phyloP scores from a whole-genome alignment of 2,888 invertebrate genomes.

The Agonopterix alstromeriana region DNA sequence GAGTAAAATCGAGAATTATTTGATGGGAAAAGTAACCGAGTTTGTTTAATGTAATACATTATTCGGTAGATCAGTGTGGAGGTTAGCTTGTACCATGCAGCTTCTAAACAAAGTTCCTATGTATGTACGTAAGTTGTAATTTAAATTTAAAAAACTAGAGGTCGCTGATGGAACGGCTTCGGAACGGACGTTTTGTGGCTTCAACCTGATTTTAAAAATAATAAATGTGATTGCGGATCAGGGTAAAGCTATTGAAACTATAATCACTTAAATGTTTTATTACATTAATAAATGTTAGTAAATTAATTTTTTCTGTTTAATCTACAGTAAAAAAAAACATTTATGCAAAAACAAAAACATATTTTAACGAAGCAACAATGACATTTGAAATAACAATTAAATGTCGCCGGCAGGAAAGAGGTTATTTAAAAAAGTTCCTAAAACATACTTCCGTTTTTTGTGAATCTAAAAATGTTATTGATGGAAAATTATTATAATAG shows the following conservation, averaged over 20 bases:
- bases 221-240: conserved; percentile 57
- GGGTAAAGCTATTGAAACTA: conserved; percentile 51
- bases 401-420: too few species aligned
- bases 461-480: too few species aligned
- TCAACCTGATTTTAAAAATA: conserved; percentile 43
- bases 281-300: too few species aligned
- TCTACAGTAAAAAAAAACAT: too few species aligned
- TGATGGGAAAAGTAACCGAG: conserved; percentile 37
- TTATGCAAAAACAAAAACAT: too few species aligned
- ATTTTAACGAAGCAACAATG: too few species aligned
- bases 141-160: conserved; percentile 62
- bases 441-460: too few species aligned
- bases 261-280: neutral
- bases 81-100: conserved; percentile 77
- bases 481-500: too few species aligned
- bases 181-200: conserved; percentile 24
- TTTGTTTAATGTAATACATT: conserved; percentile 62
- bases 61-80: conserved; percentile 73
- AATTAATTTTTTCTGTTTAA: too few species aligned
- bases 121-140: conserved; percentile 76
- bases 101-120: conserved; percentile 77
- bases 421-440: too few species aligned
- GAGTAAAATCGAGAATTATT: conserved; percentile 50
- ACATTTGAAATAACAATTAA: too few species aligned
- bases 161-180: conserved; percentile 49